Conservation (phyloP, 2,888 invertebrate species). For the Torymus auratus region DNA sequence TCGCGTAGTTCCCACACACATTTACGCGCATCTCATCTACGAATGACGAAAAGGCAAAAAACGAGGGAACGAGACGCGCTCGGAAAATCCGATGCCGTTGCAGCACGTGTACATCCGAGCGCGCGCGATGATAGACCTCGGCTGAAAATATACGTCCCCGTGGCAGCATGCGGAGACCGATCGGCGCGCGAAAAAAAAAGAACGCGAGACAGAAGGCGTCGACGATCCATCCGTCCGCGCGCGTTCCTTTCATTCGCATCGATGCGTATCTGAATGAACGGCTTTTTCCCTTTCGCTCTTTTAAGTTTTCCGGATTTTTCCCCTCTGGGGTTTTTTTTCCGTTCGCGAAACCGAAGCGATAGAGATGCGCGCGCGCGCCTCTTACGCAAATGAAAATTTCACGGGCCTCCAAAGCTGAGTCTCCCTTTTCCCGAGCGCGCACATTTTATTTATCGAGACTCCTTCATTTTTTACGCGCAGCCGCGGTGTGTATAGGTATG, state of each 20-base stretch:
- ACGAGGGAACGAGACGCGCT: neutral
- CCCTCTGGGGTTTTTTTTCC: constrained; percentile 22
- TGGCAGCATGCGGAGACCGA: too few relatives aligned
- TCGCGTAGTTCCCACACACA: neutral
- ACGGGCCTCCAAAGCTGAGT: constrained; percentile 18
- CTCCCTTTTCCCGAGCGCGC: neutral
- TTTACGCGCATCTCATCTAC: neutral
- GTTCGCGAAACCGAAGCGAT: constrained; percentile 50
- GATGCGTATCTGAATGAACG: constrained; percentile 29
- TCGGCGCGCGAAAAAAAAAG: neutral
- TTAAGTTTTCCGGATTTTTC: constrained; percentile 38
- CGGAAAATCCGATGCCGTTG: constrained; percentile 7
- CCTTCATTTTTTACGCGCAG: neutral
- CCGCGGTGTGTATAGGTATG: too few relatives aligned
- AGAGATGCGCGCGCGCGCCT: constrained; percentile 60
- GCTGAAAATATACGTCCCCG: neutral
- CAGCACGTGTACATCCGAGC: neutral
- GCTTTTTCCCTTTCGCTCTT: constrained; percentile 25
- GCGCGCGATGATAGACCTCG: neutral
- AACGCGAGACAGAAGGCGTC: neutral
- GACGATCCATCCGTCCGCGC: constrained; percentile 20
- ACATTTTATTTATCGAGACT: constrained; percentile 32
- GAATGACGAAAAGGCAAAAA: neutral
- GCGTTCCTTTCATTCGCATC: constrained; percentile 42
- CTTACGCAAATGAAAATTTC: constrained; percentile 67